phyloP scores from a whole-genome alignment of 2,797 vertebrate species.

The Distichodus sexfasciatus region DNA sequence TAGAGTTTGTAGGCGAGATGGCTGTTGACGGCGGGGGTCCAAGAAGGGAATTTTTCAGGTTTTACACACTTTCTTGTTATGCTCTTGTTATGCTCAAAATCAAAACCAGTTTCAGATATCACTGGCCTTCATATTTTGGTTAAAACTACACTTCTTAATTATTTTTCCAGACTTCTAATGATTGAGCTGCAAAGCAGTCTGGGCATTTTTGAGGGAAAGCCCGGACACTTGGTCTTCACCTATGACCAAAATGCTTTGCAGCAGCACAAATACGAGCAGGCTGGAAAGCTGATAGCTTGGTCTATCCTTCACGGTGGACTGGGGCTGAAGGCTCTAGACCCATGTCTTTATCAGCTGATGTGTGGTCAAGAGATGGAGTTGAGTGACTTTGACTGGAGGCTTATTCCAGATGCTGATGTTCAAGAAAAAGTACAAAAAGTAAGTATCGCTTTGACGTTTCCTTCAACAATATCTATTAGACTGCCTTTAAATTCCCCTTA shows the following conservation, averaged over 20 bases:
- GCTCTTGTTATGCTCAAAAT: background rate
- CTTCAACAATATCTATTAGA: background rate
- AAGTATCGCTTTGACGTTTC: background rate
- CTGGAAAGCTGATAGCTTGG: slow-evolving; percentile 69
- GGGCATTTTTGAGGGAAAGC: slow-evolving; percentile 63
- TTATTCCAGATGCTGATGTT: slow-evolving; percentile 58
- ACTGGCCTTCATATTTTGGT: background rate
- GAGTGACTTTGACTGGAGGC: slow-evolving; percentile 59
- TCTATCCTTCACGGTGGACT: slow-evolving; percentile 66
- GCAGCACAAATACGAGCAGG: slow-evolving; percentile 62
- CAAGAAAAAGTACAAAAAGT: slow-evolving; percentile 63
- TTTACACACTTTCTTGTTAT: background rate
- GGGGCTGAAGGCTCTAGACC: slow-evolving; percentile 64
- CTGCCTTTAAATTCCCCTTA: background rate
- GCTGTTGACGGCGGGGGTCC: slow-evolving; percentile 41
- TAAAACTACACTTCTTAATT: no score
- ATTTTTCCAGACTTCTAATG: slow-evolving; percentile 61
- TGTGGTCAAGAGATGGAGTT: slow-evolving; percentile 58
- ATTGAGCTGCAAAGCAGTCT: slow-evolving; percentile 59
- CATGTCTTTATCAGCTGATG: slow-evolving; percentile 66
- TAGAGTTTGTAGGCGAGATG: slow-evolving; percentile 61
- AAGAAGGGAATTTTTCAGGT: slow-evolving; percentile 71
- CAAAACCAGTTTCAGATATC: background rate
- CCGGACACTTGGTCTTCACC: slow-evolving; percentile 62
- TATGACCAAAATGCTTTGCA: slow-evolving; percentile 63